phyloP scores from a whole-genome alignment of 2,888 invertebrate genomes.

The Pyrochroa serraticornis region DNA sequence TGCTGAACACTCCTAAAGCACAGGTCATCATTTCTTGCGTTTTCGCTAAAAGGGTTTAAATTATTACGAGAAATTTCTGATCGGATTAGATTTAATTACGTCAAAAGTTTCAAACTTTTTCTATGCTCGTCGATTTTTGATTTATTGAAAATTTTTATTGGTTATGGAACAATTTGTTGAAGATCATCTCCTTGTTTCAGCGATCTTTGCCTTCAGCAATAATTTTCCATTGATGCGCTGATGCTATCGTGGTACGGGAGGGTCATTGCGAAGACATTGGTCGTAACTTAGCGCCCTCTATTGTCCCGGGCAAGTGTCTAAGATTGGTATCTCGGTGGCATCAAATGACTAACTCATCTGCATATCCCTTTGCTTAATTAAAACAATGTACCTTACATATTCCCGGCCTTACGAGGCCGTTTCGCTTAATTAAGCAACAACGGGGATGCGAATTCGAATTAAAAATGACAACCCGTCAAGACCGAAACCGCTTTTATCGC shows the following conservation, averaged over 20 bases:
- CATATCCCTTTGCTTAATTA: conserved; percentile 41
- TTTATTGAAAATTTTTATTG: too few relatives aligned
- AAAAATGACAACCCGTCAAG: conserved; percentile 6
- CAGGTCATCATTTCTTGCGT: too few relatives aligned
- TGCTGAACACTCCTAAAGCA: too few relatives aligned
- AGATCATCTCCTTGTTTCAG: too few relatives aligned
- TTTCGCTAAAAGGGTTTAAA: too few relatives aligned
- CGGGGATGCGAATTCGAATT: conserved; percentile 1
- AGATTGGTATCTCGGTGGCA: conserved; percentile 39
- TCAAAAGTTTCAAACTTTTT: too few relatives aligned
- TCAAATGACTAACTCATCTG: conserved; percentile 39
- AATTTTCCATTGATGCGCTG: too few relatives aligned
- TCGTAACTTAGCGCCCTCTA: conserved; percentile 34
- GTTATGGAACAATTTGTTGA: too few relatives aligned
- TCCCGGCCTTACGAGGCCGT: conserved; percentile 21
- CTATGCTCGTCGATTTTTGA: too few relatives aligned
- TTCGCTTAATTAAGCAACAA: conserved; percentile 22
- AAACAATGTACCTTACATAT: conserved; percentile 28
- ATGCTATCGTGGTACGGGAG: neutral
- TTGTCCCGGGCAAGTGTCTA: conserved; percentile 35
- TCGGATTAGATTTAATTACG: too few relatives aligned
- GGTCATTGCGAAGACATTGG: conserved; percentile 26
- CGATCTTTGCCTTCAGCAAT: too few relatives aligned
- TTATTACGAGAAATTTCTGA: too few relatives aligned
- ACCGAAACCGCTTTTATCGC: neutral